phyloP scores from a whole-genome alignment of 2,888 invertebrate species.

The Gymnoscelis rufifasciata region DNA sequence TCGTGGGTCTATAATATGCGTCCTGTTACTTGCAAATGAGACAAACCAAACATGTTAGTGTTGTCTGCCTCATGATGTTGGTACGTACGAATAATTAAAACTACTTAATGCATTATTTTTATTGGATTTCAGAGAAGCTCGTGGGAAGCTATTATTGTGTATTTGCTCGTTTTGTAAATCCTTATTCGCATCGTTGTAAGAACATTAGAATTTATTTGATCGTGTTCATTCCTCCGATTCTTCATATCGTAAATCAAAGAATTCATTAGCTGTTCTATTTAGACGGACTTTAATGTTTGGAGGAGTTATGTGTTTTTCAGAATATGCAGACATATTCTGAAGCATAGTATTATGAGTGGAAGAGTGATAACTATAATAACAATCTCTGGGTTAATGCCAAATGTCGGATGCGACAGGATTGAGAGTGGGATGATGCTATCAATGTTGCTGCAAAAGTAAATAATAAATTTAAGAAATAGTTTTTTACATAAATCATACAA shows the following conservation, averaged over 20 bases:
- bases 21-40: conserved; percentile 78
- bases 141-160: conserved; percentile 30
- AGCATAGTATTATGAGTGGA: conserved; percentile 67
- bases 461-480: conserved; percentile 46
- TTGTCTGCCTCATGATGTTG: conserved; percentile 66
- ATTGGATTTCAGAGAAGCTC: conserved; percentile 33
- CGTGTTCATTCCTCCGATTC: conserved; percentile 23
- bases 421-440: conserved; percentile 49
- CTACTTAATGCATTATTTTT: conserved; percentile 39
- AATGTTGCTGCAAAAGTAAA: conserved; percentile 56
- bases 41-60: conserved; percentile 66
- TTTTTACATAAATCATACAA: conserved; percentile 49
- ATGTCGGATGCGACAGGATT: conserved; percentile 47
- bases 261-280: conserved; percentile 44
- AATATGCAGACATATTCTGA: conserved; percentile 57
- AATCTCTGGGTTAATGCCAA: conserved; percentile 69
- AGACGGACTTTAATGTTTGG: conserved; percentile 54
- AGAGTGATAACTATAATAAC: conserved; percentile 67
- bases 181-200: conserved; percentile 21
- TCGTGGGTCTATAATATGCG: conserved; percentile 76
- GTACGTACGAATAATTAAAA: conserved; percentile 64
- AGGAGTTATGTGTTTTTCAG: conserved; percentile 55
- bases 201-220: conserved; percentile 15
- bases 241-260: conserved; percentile 41
- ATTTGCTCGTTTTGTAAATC: conserved; percentile 24